Evolutionary conservation across 2,888 invertebrate species (phyloP).

Genomic region (Aspidapion aeneum): DNA sequence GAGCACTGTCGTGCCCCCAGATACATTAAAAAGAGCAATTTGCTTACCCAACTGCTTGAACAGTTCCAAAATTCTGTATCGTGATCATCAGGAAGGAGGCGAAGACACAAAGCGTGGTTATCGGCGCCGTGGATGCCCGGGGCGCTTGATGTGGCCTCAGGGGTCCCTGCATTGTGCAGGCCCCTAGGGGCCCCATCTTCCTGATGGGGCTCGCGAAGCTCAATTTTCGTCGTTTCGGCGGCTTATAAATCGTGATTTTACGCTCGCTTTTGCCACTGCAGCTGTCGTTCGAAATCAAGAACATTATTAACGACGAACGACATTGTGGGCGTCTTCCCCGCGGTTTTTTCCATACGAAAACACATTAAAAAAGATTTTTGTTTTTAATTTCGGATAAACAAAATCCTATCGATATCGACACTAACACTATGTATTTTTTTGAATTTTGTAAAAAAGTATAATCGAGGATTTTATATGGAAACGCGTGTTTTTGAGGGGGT

Average conservation of each 20-base stretch:
- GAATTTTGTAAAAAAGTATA: too few relatives aligned
- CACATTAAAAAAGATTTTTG: too few relatives aligned
- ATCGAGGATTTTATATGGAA: not conserved
- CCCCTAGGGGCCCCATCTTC: slow-evolving; percentile 44
- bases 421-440: not conserved
- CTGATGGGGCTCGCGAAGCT: slow-evolving; percentile 41
- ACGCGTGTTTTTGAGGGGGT: not conserved
- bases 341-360: too few relatives aligned
- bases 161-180: slow-evolving; percentile 9
- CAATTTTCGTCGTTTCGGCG: slow-evolving; percentile 27
- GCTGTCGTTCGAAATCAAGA: not conserved
- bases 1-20: too few relatives aligned
- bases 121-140: too few relatives aligned
- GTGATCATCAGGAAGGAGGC: not conserved
- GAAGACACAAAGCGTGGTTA: not conserved
- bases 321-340: slow-evolving; percentile 2
- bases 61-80: slow-evolving; percentile 3
- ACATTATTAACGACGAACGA: too few relatives aligned
- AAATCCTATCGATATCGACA: not conserved
- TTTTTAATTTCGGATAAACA: too few relatives aligned
- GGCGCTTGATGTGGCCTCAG: not conserved
- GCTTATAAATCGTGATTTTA: slow-evolving; percentile 15
- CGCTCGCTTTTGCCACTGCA: not conserved
- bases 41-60: not conserved
- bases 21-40: too few relatives aligned